Evolutionary conservation across 2,113 vertebrate species (phyloP).

Genomic region (Anarrhichthys ocellatus): DNA sequence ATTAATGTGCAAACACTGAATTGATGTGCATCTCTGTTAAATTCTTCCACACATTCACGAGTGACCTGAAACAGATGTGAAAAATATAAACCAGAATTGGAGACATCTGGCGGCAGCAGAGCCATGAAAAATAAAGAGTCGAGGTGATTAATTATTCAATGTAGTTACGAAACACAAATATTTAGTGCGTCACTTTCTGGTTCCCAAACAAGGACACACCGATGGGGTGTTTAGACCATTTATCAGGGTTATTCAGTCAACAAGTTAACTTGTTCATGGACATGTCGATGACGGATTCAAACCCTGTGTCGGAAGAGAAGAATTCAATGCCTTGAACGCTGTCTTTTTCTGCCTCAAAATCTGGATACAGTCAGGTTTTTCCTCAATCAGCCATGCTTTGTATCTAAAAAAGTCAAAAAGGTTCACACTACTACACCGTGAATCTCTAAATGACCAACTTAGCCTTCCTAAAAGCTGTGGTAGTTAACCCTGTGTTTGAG

Average conservation of each 20-base stretch:
- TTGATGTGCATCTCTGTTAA: background rate
- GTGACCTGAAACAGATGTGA: constrained; percentile 7
- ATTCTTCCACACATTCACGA: background rate
- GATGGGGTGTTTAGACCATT: constrained; percentile 37
- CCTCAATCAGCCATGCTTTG: constrained; percentile 11
- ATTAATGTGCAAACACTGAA: constrained; percentile 9
- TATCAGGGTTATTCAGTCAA: too few species aligned
- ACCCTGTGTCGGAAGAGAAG: background rate
- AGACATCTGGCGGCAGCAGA: background rate
- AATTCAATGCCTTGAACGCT: background rate
- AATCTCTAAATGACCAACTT: constrained; percentile 20
- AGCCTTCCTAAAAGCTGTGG: constrained; percentile 15
- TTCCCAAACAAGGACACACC: background rate
- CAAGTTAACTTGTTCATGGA: background rate
- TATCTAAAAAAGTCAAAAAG: constrained; percentile 24
- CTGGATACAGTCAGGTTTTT: constrained; percentile 1
- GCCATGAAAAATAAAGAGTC: constrained; percentile 19
- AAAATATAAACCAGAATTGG: constrained; percentile 11
- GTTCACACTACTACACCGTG: background rate
- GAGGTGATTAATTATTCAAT: constrained; percentile 18
- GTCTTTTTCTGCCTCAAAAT: background rate
- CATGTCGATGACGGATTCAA: constrained; percentile 24
- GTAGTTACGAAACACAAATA: constrained; percentile 39
- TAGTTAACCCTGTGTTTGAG: constrained; percentile 36
- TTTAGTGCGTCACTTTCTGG: constrained; percentile 23